These are phyloP conservation scores for Acrossocheilus wenchowensis DNA, from an alignment of 2,797 vertebrate species.

Conservation along the genomic window DNA sequence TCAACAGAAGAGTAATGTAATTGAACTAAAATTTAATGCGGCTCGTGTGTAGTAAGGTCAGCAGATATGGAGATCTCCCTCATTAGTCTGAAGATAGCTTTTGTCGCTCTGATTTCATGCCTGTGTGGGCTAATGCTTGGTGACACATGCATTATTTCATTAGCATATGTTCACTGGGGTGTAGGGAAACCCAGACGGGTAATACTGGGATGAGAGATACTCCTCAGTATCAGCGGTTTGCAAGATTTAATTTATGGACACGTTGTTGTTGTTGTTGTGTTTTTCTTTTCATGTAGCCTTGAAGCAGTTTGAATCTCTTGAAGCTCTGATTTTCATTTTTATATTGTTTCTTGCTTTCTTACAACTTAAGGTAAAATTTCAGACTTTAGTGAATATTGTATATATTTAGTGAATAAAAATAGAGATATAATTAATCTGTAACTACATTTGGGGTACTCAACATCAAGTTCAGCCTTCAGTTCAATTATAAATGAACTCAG, in stretches of 20 bases:
- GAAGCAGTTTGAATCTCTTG: neutral
- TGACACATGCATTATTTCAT: slow-evolving; percentile 53
- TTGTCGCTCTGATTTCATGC: slow-evolving; percentile 32
- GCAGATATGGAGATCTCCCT: slow-evolving; percentile 18
- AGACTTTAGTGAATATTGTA: neutral
- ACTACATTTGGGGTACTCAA: neutral
- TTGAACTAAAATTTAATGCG: neutral
- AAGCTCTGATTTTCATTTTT: neutral
- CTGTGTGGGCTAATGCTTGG: slow-evolving; percentile 39
- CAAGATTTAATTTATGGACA: slow-evolving; percentile 1
- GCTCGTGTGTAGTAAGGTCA: neutral
- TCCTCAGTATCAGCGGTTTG: neutral
- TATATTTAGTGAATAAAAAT: neutral
- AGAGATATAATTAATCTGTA: neutral
- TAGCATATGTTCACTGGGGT: slow-evolving; percentile 46
- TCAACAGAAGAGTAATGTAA: neutral
- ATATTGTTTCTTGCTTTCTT: neutral
- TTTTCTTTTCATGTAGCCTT: neutral
- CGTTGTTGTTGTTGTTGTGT: neutral
- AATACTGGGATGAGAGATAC: neutral
- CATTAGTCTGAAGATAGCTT: slow-evolving; percentile 39
- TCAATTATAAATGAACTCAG: neutral
- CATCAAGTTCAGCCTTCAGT: neutral
- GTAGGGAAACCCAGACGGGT: slow-evolving; percentile 32
- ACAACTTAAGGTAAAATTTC: neutral